Evolutionary conservation across 1,140 invertebrate species (phyloP), one percentile per base, ranked within the genome.

Genomic region (Neodiprion fabricii): DNA sequence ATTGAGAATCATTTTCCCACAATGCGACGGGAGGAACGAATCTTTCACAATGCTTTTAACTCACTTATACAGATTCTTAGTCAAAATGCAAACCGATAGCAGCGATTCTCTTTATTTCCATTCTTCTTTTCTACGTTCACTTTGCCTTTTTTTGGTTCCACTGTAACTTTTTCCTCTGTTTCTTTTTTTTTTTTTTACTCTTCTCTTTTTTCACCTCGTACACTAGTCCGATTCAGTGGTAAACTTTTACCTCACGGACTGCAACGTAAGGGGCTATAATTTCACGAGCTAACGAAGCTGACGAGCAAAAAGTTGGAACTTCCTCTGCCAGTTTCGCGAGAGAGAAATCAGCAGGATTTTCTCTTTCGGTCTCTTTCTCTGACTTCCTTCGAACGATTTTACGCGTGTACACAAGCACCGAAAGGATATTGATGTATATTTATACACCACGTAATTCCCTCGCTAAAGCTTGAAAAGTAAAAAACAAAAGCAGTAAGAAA

Each of bases 251-350:
- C 53, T 61, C 53, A n/a, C 2, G 53, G 53, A 61, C 53, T 61
- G 53, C 53, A 61, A 61, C 53, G 53, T 61, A 61, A 61, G 53
- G 53, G n/a, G 53, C n/a, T 61, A 61, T 61, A 61, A 61, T 61
- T 61, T 61, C 11, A 61, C 53, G n/a, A 61, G n/a, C 53, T 61
- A 61, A 61, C 53, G 53, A 61, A 61, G 53, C 53, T 61, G 53
- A 61, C 53, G 53, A 61, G n/a, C 53, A n/a, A n/a, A 61, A 61
- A 61, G 53, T 61, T 61, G 11, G n/a, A 61, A 61, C 53, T 61
- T 61, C n/a, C 53, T 61, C 53, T 61, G 53, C 53, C 53, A n/a
- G 28, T 40, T 40, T 40, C 28, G 28, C 28, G 28, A 40, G 28
- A 40, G 28, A 40, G 28, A n/a, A 61, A 61, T 61, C 11, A 61